Evolutionary conservation across 1,140 invertebrate genomes (phyloP).

Genomic region (Heliothis subflexa): DNA sequence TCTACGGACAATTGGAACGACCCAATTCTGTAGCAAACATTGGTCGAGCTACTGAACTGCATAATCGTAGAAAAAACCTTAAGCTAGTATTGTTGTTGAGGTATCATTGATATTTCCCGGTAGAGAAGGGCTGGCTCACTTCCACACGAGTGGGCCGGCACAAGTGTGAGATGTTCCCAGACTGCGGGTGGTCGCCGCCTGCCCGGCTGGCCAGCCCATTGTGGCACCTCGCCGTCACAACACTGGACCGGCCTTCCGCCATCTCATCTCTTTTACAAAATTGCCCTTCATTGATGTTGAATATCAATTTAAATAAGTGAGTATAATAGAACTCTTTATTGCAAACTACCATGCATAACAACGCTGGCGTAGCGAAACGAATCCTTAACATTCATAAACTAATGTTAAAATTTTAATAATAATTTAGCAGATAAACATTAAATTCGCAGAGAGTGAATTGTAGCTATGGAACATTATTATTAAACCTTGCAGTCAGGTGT

Average conservation of each 20-base stretch:
- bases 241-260: slow-evolving; percentile 27
- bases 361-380: slow-evolving; percentile 8
- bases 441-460: too few species aligned
- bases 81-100: slow-evolving; percentile 45
- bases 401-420: not conserved
- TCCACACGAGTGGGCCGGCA: slow-evolving; percentile 73
- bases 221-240: slow-evolving; percentile 64
- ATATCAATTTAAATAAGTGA: slow-evolving; percentile 22
- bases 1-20: slow-evolving; percentile 71
- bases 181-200: slow-evolving; percentile 74
- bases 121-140: slow-evolving; percentile 58
- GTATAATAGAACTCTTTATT: not conserved
- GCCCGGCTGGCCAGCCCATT: slow-evolving; percentile 48
- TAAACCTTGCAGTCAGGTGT: too few species aligned
- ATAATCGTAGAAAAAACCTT: slow-evolving; percentile 45
- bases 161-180: slow-evolving; percentile 59
- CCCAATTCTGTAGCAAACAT: slow-evolving; percentile 65
- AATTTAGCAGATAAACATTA: not conserved
- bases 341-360: not conserved
- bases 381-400: not conserved
- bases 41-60: slow-evolving; percentile 68
- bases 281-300: slow-evolving; percentile 22
- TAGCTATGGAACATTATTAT: too few species aligned
- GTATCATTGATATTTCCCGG: slow-evolving; percentile 73
- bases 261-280: slow-evolving; percentile 7